Base-by-base conservation (phyloP, 2,888 invertebrate species). In the Spisula subtruncata region DNA sequence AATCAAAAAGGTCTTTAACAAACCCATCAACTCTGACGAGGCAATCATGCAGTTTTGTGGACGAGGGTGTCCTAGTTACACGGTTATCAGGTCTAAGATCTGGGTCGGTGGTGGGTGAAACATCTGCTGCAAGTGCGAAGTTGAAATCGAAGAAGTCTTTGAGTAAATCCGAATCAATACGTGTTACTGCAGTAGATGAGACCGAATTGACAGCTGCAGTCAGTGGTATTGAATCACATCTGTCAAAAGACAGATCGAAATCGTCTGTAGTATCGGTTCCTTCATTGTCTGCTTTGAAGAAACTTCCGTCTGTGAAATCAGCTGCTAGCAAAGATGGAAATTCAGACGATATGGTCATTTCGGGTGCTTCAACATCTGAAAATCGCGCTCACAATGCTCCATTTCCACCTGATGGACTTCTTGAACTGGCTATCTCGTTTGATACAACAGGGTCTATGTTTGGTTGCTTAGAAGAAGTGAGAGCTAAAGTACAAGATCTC, bases 371-470 rank as follows among this genome's bases (percentile, higher is more conserved):
- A 51, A 66, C 90, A 29, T n/a, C 75, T 20, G 29, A 54, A 0
- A 83, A 87, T 32, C 81, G 80, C 0, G 83, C 84, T 20, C 85
- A 88, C 10, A 88, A 85, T 0, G 83, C 85, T 16, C 88, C 85
- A 29, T 82, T 87, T 12, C 90, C 93, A 35, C 92, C 93, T 16
- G 93, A 93, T 66, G 94, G 94, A 25, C 93, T 93, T 2, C 89
- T 96, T 41, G 96, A 96, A 83, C 92, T 96, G 18, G 96, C 94
- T 20, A 94, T 96, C 83, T 95, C 95, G 0, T 95, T 96, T 90
- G 96, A 96, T 85, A 96, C 96, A 0, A 96, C 96, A 12, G 95
- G 95, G 2, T 96, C 96, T 1, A 96, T 96, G 96, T 92, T 92
- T 83, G 92, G 91, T 41, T 93, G 90, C 81, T 87, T 96, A 86